phyloP scores from a whole-genome alignment of 2,888 invertebrate species.

The Orthosia cruda region DNA sequence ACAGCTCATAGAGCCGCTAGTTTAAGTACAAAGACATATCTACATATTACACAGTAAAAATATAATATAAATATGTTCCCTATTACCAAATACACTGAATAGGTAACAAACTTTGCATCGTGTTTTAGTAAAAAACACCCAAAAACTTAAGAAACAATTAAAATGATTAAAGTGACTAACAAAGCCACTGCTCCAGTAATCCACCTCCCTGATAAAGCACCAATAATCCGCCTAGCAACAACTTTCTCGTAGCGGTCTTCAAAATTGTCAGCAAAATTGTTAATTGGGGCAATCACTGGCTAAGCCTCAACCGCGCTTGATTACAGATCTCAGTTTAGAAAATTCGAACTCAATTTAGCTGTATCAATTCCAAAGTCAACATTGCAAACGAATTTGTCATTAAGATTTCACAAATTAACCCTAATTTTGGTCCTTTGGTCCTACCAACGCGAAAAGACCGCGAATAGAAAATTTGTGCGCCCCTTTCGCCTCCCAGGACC shows the following conservation, averaged over 20 bases:
- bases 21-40: too few species aligned
- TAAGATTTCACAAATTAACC: constrained; percentile 64
- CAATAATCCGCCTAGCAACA: constrained; percentile 42
- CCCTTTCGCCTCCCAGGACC: constrained; percentile 68
- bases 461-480: constrained; percentile 70
- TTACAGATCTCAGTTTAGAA: constrained; percentile 58
- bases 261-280: constrained; percentile 50
- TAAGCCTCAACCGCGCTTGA: constrained; percentile 46
- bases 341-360: constrained; percentile 58
- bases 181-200: constrained; percentile 24
- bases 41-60: too few species aligned
- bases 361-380: constrained; percentile 62
- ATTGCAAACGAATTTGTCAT: constrained; percentile 62
- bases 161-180: constrained; percentile 25
- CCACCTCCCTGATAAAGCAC: constrained; percentile 23
- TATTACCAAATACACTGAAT: too few species aligned
- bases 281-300: constrained; percentile 58
- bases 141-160: background rate
- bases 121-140: background rate
- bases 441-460: constrained; percentile 62
- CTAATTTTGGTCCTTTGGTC: constrained; percentile 59
- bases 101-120: too few species aligned
- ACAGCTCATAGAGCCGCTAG: too few species aligned
- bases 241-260: constrained; percentile 32
- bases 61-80: too few species aligned